phyloP scores from a whole-genome alignment of 1,140 invertebrate species.

The Drosophila albomicans region DNA sequence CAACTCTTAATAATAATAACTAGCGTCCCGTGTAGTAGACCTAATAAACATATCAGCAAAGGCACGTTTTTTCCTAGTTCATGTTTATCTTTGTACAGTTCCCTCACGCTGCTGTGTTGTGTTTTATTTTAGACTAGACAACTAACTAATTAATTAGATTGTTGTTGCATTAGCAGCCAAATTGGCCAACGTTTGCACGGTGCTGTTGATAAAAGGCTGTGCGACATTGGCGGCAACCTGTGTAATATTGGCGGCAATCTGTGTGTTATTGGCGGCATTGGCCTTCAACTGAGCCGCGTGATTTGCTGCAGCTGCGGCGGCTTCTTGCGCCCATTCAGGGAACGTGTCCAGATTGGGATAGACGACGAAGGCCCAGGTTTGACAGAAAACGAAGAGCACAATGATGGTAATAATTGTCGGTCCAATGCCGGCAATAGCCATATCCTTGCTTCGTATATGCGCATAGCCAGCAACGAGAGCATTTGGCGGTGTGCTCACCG shows the following conservation, averaged over 20 bases:
- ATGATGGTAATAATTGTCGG: conserved; percentile 91
- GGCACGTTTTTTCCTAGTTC: conserved; percentile 59
- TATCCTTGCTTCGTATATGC: conserved; percentile 91
- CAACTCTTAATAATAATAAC: conserved; percentile 10
- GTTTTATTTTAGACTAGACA: conserved; percentile 43
- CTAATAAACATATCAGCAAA: conserved; percentile 52
- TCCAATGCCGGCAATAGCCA: conserved; percentile 91
- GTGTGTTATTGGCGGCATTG: not conserved
- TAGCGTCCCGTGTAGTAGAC: conserved; percentile 7
- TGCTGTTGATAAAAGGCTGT: not conserved
- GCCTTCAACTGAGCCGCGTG: not conserved
- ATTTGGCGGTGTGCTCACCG: conserved; percentile 94
- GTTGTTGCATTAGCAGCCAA: conserved; percentile 37
- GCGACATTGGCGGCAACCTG: conserved; percentile 14
- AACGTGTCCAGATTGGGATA: conserved; percentile 85
- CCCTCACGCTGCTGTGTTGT: conserved; percentile 13
- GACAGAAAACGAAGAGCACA: conserved; percentile 89
- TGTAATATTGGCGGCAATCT: not conserved
- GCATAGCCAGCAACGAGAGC: conserved; percentile 95
- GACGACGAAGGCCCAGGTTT: conserved; percentile 88
- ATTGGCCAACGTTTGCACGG: not conserved
- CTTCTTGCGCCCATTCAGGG: conserved; percentile 79
- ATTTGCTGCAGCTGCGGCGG: conserved; percentile 39
- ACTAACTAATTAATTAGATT: conserved; percentile 52
- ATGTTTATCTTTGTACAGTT: conserved; percentile 36